Evolutionary conservation across 1,140 invertebrate genomes (phyloP).

Genomic region (Wiebesia pumilae): DNA sequence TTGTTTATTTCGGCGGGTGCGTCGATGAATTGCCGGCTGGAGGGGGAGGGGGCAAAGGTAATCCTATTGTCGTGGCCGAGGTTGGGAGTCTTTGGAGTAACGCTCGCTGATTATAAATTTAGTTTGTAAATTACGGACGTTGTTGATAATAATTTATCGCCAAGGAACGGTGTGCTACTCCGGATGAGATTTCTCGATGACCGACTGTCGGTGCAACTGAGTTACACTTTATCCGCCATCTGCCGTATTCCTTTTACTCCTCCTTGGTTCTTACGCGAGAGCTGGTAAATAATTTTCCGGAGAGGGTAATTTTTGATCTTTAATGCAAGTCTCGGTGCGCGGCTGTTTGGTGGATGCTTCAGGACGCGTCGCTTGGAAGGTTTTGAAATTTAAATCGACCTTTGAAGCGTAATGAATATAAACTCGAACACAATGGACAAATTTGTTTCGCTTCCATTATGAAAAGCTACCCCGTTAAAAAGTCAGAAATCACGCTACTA

Average conservation of each 20-base stretch:
- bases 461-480: slow-evolving; percentile 29
- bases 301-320: too few relatives aligned
- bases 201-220: neutral
- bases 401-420: slow-evolving; percentile 4
- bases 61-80: neutral
- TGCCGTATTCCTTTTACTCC: neutral
- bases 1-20: neutral
- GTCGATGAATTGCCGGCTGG: too few relatives aligned
- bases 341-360: too few relatives aligned
- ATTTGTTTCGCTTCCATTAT: slow-evolving; percentile 21
- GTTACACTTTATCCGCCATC: neutral
- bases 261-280: neutral
- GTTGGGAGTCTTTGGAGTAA: neutral
- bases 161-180: too few relatives aligned
- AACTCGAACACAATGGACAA: neutral
- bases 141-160: neutral
- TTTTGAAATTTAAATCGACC: neutral
- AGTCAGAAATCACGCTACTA: slow-evolving; percentile 37
- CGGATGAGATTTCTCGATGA: neutral
- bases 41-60: neutral
- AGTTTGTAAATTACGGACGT: neutral
- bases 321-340: too few relatives aligned
- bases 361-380: neutral
- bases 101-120: slow-evolving; percentile 1
- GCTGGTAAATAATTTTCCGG: neutral